phyloP scores from a whole-genome alignment of 2,888 invertebrate species.

The Tenodera sinensis region DNA sequence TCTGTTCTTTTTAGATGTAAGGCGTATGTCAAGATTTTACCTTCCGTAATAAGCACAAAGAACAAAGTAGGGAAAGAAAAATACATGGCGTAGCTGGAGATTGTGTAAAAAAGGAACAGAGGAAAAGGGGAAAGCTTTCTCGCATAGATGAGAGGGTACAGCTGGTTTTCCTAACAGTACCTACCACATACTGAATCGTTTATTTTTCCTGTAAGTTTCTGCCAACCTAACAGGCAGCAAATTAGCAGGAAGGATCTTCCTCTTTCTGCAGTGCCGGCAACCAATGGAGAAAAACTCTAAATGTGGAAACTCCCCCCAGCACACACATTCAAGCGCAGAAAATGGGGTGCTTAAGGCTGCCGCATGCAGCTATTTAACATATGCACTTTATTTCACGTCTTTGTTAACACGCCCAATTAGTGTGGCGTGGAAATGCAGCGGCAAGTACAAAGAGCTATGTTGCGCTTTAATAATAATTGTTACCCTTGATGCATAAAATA shows the following conservation, averaged over 20 bases:
- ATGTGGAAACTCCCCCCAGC: neutral
- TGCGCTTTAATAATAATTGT: neutral
- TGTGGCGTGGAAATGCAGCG: too few relatives aligned
- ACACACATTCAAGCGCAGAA: neutral
- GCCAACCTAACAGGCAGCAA: neutral
- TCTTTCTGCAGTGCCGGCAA: neutral
- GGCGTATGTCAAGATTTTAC: neutral
- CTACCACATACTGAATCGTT: neutral
- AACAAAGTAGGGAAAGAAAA: neutral
- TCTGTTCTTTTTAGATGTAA: neutral
- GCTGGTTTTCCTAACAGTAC: neutral
- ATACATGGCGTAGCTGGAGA: neutral
- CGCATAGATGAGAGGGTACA: neutral
- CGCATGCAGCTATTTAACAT: neutral
- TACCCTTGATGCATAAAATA: neutral
- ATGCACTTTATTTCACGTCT: neutral
- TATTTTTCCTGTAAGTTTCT: neutral
- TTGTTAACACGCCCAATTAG: neutral
- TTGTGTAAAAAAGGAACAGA: neutral
- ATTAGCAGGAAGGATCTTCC: neutral
- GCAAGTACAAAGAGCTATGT: neutral
- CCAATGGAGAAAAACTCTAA: neutral
- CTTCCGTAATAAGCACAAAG: neutral
- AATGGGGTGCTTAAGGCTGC: neutral
- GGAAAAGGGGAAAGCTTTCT: neutral